Evolutionary conservation across 2,797 vertebrate species (phyloP), one percentile per base, ranked within the genome.

Genomic region (Gymnopithys bicolor): DNA sequence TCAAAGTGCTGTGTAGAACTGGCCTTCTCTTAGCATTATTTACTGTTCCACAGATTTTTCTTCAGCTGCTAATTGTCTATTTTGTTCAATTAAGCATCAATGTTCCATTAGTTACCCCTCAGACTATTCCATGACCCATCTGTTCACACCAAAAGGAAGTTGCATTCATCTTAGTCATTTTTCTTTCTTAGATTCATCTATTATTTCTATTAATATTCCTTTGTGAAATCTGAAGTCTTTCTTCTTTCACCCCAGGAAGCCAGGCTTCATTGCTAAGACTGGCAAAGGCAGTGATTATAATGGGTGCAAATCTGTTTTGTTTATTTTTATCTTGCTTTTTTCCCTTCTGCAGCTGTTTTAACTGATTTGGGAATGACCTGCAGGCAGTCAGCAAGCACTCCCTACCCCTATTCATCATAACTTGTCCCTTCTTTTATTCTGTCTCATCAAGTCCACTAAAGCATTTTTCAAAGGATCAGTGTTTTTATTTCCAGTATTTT

Each of bases 161-260:
- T 85, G 52, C 41, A 87, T 89, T 91, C 58, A 85, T 94, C 53
- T 82, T 71, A 83, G 71, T 77, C 7, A 0, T 58, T 95, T 85
- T 87, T 49, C 52, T 83, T 89, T 80, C 71, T 87, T 71, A 92
- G 87, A 53, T 95, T 89, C 71, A 78, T 87, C 71, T 49, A 83
- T 93, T 90, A 80, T 39, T 79, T 89, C 60, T 83, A 82, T 89
- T 93, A 93, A 95, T 94, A 96, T 85, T 62, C 64, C n/a, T 90
- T 94, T 87, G n/a, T 91, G 46, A 64, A 87, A 35, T 84, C 63
- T 90, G 68, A 94, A 86, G 56, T 53, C 90, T 95, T 93, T 95
- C 67, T 95, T 91, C 83, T 74, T 89, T 94, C 93, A 25, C 78
- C 74, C 68, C 11, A 2, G 86, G 86, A 96, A 95, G 39, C 84